Conservation (phyloP, 30 jellyfish, hydroid and myxozoan species). For the Morbakka virulenta region DNA sequence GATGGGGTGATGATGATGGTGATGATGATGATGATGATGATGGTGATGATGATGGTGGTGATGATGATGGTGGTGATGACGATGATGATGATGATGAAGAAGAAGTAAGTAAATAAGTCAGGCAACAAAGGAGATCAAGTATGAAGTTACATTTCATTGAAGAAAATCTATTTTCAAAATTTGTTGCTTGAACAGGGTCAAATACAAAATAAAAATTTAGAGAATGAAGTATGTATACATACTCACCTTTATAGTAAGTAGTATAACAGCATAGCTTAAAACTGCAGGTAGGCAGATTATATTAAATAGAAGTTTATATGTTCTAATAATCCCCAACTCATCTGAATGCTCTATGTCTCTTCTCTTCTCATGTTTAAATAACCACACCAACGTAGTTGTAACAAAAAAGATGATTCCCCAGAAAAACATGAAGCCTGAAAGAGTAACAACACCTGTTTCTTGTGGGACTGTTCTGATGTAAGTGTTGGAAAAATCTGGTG, state of each 20-base stretch:
- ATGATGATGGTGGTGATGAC: too few relatives aligned
- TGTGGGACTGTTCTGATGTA: conserved; percentile 73
- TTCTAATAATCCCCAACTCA: conserved; percentile 78
- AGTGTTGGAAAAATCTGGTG: conserved; percentile 81
- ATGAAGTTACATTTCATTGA: too few relatives aligned
- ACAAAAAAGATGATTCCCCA: conserved; percentile 90
- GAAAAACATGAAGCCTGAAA: conserved; percentile 81
- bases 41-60: too few relatives aligned
- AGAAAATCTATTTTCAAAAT: too few relatives aligned
- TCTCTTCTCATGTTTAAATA: conserved; percentile 71
- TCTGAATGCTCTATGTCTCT: conserved; percentile 26
- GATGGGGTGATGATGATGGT: too few relatives aligned
- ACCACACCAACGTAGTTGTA: conserved; percentile 79
- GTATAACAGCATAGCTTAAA: conserved; percentile 57
- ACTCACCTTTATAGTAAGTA: conserved; percentile 81
- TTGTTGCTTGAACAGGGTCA: too few relatives aligned
- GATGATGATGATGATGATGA: too few relatives aligned
- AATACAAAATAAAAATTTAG: too few relatives aligned
- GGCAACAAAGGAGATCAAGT: too few relatives aligned
- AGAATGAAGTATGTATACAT: background rate
- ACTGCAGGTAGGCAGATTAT: conserved; percentile 93
- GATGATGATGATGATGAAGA: too few relatives aligned
- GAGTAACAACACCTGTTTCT: conserved; percentile 68
- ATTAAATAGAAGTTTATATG: conserved; percentile 57
- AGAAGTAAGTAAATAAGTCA: too few relatives aligned